phyloP scores from a whole-genome alignment of 2,797 vertebrate genomes.

The Coregonus sp. region DNA sequence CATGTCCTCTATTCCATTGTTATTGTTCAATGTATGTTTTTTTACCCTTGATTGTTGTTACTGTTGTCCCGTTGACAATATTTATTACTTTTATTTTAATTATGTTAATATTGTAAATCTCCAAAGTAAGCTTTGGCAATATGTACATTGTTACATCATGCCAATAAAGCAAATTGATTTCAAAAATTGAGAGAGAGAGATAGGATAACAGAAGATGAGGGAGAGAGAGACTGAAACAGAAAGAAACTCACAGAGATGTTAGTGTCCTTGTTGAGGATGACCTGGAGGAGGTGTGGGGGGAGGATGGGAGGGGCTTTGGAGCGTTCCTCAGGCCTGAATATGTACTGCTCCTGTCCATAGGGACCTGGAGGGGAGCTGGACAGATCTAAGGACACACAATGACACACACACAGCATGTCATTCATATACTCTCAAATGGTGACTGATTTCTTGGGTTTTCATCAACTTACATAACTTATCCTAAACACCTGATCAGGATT shows the following conservation, averaged over 20 bases:
- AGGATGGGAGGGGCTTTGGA: constrained; percentile 96
- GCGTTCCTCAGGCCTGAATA: constrained; percentile 88
- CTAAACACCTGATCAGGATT: background rate
- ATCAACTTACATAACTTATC: background rate
- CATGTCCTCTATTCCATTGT: too few species aligned
- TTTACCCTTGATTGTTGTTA: too few species aligned
- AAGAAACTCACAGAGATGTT: constrained; percentile 89
- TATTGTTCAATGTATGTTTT: too few species aligned
- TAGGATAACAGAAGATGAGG: too few species aligned
- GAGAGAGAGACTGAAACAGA: too few species aligned
- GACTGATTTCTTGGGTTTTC: background rate
- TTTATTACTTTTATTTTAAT: too few species aligned
- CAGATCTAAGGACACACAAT: constrained; percentile 76
- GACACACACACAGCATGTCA: constrained; percentile 2
- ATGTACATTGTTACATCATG: too few species aligned
- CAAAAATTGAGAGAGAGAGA: too few species aligned
- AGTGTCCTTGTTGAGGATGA: constrained; percentile 99
- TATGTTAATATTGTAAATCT: too few species aligned
- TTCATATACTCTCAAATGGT: background rate
- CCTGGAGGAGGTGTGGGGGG: constrained; percentile 95
- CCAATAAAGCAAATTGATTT: too few species aligned
- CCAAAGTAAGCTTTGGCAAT: too few species aligned
- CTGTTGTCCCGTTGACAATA: too few species aligned
- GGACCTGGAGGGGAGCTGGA: constrained; percentile 95
- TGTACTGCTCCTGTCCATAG: constrained; percentile 91